phyloP scores from a whole-genome alignment of 2,888 invertebrate species.

The Lycocerus yunnanus region DNA sequence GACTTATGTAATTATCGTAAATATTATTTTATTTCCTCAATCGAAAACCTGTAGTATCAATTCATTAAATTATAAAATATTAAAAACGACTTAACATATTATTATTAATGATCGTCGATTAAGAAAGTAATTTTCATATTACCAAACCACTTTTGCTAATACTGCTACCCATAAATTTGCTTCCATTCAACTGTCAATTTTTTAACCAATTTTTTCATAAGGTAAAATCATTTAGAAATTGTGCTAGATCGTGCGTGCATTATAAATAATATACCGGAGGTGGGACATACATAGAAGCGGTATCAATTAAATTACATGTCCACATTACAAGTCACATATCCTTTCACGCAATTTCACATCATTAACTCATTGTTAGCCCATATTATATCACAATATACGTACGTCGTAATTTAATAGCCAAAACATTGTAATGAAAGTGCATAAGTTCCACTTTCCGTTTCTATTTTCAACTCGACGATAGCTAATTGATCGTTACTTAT shows the following conservation, averaged over 20 bases:
- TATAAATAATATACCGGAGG: not conserved
- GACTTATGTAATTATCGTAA: not conserved
- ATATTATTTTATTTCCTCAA: not conserved
- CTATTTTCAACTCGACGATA: not conserved
- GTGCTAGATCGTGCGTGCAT: conserved; percentile 6
- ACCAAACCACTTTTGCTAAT: not conserved
- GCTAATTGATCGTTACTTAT: not conserved
- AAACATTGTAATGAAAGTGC: conserved; percentile 8
- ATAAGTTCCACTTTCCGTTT: conserved; percentile 1
- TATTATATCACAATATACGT: conserved; percentile 8
- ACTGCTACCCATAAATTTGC: not conserved
- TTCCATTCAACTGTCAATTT: not conserved
- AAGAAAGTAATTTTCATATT: not conserved
- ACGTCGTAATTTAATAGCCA: conserved; percentile 4
- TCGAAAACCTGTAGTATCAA: not conserved
- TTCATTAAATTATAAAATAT: not conserved
- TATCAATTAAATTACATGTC: conserved; percentile 6
- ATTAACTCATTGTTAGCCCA: conserved; percentile 3
- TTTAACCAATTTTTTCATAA: not conserved
- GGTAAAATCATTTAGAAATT: conserved; percentile 2
- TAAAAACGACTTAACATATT: not conserved
- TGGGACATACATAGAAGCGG: not conserved
- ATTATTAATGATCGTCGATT: not conserved
- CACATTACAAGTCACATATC: conserved; percentile 11
- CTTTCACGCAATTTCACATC: conserved; percentile 14